Conservation (phyloP, 2,113 vertebrate genomes). For the Manacus vitellinus region DNA sequence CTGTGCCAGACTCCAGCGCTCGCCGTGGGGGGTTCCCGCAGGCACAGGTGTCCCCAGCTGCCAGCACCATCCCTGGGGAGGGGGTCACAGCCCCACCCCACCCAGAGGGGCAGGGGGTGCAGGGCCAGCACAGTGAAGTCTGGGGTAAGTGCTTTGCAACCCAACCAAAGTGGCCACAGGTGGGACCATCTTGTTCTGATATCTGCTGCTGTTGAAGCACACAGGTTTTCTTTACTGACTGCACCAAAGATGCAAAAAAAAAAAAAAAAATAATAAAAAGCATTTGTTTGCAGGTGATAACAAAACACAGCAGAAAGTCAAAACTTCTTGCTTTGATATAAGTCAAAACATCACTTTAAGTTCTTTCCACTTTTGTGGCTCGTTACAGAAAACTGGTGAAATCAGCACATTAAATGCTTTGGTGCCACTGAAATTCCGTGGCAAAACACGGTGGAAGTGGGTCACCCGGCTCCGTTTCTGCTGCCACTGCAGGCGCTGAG, state of each 20-base stretch:
- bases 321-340: fast-evolving
- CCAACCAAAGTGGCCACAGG: neutral
- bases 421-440: neutral
- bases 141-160: neutral
- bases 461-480: fast-evolving
- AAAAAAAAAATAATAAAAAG: neutral
- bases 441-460: fast-evolving
- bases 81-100: neutral
- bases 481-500: neutral
- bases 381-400: neutral
- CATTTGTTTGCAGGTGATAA: neutral
- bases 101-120: fast-evolving
- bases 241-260: neutral
- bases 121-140: fast-evolving
- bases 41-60: neutral
- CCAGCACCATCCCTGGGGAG: neutral
- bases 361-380: neutral
- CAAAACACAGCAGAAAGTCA: neutral
- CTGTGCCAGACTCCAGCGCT: neutral
- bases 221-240: neutral
- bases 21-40: fast-evolving
- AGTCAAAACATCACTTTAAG: neutral
- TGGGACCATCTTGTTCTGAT: neutral
- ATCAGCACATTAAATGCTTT: neutral
- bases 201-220: neutral